A percentile compares a stretch with the other conserved stretches of the same genome.
These are phyloP conservation scores for Prosopocoilus inquinatus DNA, from an alignment of 2,888 invertebrate genomes.

Conservation along the genomic window DNA sequence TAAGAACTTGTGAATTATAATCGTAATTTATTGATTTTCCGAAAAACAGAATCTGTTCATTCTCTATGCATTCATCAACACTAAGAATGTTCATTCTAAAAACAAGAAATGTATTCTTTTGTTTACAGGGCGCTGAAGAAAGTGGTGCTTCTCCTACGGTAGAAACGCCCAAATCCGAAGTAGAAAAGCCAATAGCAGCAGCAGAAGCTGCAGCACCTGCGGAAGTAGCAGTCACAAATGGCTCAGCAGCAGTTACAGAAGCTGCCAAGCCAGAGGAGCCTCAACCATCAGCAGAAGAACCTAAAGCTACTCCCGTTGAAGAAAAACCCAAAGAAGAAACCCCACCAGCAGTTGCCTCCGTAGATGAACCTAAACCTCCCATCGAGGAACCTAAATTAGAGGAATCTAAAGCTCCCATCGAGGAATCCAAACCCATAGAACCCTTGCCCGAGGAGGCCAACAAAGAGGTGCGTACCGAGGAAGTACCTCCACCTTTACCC, in stretches of 20 bases:
- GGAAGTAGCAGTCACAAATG: conserved; percentile 24
- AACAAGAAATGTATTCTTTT: conserved; percentile 7
- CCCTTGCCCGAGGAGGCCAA: conserved; percentile 36
- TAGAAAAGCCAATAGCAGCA: conserved; percentile 29
- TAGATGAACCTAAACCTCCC: conserved; percentile 28
- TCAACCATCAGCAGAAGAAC: conserved; percentile 28
- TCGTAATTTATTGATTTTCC: too few species aligned
- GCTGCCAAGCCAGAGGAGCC: conserved; percentile 22
- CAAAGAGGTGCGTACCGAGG: conserved; percentile 62
- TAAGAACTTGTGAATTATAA: too few species aligned
- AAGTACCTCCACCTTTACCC: conserved; percentile 71
- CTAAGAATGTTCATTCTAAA: too few species aligned
- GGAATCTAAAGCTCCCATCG: conserved; percentile 22
- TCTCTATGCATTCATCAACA: too few species aligned
- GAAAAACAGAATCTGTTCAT: too few species aligned
- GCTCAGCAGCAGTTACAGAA: conserved; percentile 25
- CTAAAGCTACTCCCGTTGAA: conserved; percentile 19
- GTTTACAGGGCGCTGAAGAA: conserved; percentile 45
- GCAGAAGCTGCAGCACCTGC: conserved; percentile 13
- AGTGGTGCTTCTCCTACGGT: conserved; percentile 38
- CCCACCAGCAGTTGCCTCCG: conserved; percentile 32
- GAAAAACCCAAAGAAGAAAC: conserved; percentile 24
- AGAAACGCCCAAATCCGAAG: conserved; percentile 41
- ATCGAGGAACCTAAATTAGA: conserved; percentile 29
- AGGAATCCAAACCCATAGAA: conserved; percentile 19